phyloP scores from a whole-genome alignment of 2,888 invertebrate species.

The Nephrotoma appendiculata region DNA sequence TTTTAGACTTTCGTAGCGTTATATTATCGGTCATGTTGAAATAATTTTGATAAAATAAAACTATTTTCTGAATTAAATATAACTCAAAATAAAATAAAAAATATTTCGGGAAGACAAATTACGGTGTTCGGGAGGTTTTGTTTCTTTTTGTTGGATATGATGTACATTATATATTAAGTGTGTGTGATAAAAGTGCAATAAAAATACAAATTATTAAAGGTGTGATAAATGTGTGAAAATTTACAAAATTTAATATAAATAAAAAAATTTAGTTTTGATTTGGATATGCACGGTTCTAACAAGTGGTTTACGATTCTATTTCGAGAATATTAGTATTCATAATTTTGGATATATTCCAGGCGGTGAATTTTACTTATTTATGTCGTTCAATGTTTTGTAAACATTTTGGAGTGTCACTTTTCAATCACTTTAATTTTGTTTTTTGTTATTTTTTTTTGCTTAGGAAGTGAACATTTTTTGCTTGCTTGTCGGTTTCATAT shows the following conservation, averaged over 20 bases:
- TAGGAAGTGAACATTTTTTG: neutral
- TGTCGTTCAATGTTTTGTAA: neutral
- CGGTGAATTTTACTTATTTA: neutral
- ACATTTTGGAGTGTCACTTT: neutral
- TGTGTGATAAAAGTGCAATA: neutral
- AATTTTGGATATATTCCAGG: neutral
- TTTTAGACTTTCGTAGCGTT: neutral
- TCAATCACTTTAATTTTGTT: neutral
- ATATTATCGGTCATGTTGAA: neutral
- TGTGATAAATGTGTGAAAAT: neutral
- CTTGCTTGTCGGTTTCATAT: neutral
- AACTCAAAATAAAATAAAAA: neutral
- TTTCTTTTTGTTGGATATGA: neutral
- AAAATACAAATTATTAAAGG: neutral
- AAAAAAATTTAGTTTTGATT: neutral
- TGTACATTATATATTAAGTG: neutral
- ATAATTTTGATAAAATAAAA: neutral
- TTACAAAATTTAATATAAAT: neutral
- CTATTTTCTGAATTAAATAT: neutral
- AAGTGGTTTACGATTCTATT: neutral
- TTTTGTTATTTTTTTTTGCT: neutral
- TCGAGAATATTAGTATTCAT: neutral
- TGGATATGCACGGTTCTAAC: neutral
- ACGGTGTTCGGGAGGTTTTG: neutral
- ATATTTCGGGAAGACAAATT: neutral